Conservation (phyloP, 1,140 invertebrate species). For the Drosophila pachea region DNA sequence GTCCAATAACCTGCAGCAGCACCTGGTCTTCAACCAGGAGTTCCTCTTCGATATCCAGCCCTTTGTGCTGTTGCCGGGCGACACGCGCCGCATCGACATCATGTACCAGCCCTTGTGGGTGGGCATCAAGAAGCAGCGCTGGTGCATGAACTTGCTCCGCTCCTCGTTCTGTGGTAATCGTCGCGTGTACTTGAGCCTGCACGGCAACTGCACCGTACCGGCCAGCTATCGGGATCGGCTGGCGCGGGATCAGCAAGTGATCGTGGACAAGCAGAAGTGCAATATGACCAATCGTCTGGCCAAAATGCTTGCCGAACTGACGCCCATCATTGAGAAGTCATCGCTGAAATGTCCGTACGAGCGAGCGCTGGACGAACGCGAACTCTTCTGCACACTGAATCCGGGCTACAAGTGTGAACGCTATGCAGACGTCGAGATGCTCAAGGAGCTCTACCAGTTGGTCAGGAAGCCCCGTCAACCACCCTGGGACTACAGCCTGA, state of each 20-base stretch:
- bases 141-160: conserved; percentile 27
- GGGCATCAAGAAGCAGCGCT: conserved; percentile 45
- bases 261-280: conserved; percentile 35
- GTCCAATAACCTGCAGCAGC: conserved; percentile 19
- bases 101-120: conserved; percentile 49
- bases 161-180: conserved; percentile 46
- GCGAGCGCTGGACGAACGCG: conserved; percentile 56
- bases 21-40: conserved; percentile 19
- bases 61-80: conserved; percentile 34
- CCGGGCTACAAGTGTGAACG: conserved; percentile 50
- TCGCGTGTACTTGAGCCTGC: conserved; percentile 31
- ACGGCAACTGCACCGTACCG: conserved; percentile 51
- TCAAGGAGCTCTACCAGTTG: conserved; percentile 51
- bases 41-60: conserved; percentile 44
- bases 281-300: conserved; percentile 27
- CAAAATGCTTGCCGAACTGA: conserved; percentile 39
- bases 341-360: conserved; percentile 57
- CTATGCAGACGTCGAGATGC: conserved; percentile 58
- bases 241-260: conserved; percentile 5
- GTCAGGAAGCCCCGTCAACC: conserved; percentile 66
- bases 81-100: conserved; percentile 37
- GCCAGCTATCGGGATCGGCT: conserved; percentile 28
- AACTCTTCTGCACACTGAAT: conserved; percentile 56
- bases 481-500: conserved; percentile 52
- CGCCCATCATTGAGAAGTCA: conserved; percentile 34